Base-by-base conservation (phyloP, 2,113 vertebrate species). In the Sapajus apella region DNA sequence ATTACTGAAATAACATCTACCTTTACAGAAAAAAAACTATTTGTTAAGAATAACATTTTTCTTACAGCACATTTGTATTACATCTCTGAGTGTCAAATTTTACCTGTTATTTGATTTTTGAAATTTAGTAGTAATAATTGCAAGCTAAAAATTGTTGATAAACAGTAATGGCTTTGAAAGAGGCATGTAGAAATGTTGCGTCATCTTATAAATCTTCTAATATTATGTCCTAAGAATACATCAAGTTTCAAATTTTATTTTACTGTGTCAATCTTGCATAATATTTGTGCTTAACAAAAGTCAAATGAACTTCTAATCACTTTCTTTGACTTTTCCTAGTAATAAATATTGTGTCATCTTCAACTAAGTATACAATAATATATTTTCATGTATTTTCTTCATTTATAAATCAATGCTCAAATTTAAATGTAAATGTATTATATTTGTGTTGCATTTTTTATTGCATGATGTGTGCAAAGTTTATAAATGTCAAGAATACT, bases 31-130 rank as follows among this genome's bases (percentile, higher is more conserved):
- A 91, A 64, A n/a, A 55, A 94, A 32, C 25, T 0, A 61, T 93
- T 92, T 70, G 4, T 77, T 66, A 61, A 50, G 27, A 86, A 70
- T 92, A 68, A 80, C 94, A 56, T 64, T 90, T 95, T 92, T 73
- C 18, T 80, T 72, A 25, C 70, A 73, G 2, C n/a, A 45, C 55
- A 40, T 58, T 58, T 61, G 12, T 80, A 50, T 12, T 77, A 52
- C 64, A 90, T 79, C n/a, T 87, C n/a, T 35, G 16, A 87, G 25
- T 73, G 94, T 27, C 21, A 96, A 87, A 75, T 45, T 76, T 6
- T 77, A 52, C 14, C 2, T 70, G 2, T 73, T 55, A 55, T 40
- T 81, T 7, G 20, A 79, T n/a, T 88, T 88, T 79, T 55, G 20
- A 16, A 73, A 72, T 80, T 94, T 87, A 30, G 2, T 20, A 77